Percentiles rank a stretch among this genome's conserved stretches.
Evolutionary conservation across 2,888 invertebrate genomes (phyloP).

Genomic region (Lasioglossum malachurum): DNA sequence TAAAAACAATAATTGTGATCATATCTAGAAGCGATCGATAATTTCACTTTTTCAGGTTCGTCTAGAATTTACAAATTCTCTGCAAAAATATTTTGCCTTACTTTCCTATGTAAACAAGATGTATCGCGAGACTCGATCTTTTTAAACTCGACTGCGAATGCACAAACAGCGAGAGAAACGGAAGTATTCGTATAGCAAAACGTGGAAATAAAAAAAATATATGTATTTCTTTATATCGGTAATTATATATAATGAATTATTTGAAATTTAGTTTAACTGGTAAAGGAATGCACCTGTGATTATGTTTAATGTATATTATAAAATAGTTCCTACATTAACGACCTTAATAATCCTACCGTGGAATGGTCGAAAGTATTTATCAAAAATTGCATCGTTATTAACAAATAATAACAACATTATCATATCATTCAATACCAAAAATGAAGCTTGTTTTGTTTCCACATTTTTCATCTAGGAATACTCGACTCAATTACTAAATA

Average conservation of each 20-base stretch:
- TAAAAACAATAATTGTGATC: conserved; percentile 60
- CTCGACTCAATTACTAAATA: not conserved
- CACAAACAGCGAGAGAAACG: conserved; percentile 6
- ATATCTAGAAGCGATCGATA: conserved; percentile 38
- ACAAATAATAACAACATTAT: not conserved
- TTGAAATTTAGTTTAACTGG: not conserved
- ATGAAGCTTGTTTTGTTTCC: not conserved
- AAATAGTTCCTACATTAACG: conserved; percentile 4
- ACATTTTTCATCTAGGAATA: not conserved
- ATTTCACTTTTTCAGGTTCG: conserved; percentile 31
- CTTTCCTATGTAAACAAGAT: conserved; percentile 11
- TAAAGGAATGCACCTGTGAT: not conserved
- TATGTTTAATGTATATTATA: not conserved
- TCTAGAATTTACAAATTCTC: conserved; percentile 27
- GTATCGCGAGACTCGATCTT: conserved; percentile 28
- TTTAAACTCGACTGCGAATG: conserved; percentile 20
- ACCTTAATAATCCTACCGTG: not conserved
- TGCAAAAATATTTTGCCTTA: conserved; percentile 39
- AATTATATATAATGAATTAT: not conserved
- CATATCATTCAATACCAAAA: not conserved
- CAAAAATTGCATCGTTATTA: not conserved
- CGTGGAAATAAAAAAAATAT: not conserved
- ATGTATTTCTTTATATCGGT: not conserved
- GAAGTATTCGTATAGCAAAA: not conserved
- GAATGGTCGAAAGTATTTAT: not conserved